Conservation (phyloP, 2,113 vertebrate species). For the Phoxinus phoxinus region DNA sequence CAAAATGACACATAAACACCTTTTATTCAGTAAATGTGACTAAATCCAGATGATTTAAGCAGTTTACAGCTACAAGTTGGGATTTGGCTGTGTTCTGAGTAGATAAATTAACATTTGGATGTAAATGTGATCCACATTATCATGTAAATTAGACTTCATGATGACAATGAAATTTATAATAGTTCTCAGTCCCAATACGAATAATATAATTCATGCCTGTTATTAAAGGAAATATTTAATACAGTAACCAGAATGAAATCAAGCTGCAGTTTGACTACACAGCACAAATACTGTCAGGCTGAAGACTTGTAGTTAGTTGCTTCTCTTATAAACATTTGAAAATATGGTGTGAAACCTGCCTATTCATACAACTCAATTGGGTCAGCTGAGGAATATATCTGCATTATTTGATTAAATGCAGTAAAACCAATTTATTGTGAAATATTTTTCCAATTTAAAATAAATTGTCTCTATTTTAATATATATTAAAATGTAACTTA, state of each 20-base stretch:
- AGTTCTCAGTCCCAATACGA: neutral
- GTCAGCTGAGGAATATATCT: neutral
- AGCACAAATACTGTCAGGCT: neutral
- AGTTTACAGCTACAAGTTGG: neutral
- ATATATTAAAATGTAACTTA: neutral
- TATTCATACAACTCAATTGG: neutral
- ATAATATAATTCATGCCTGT: neutral
- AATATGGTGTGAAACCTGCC: neutral
- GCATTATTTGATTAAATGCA: neutral
- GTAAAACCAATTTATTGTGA: neutral
- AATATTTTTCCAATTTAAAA: neutral
- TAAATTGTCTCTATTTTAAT: neutral
- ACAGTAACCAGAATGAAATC: neutral
- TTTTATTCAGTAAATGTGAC: neutral
- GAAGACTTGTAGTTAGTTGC: neutral
- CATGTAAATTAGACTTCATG: neutral
- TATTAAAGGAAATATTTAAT: neutral
- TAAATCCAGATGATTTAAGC: neutral
- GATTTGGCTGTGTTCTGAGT: neutral
- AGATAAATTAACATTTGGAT: slow-evolving; percentile 9
- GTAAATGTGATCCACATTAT: neutral
- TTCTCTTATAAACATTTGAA: neutral
- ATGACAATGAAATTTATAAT: neutral
- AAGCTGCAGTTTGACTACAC: neutral
- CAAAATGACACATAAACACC: neutral